These are phyloP conservation scores for Anguilla anguilla DNA, from an alignment of 2,797 vertebrate genomes.

Conservation along the genomic window DNA sequence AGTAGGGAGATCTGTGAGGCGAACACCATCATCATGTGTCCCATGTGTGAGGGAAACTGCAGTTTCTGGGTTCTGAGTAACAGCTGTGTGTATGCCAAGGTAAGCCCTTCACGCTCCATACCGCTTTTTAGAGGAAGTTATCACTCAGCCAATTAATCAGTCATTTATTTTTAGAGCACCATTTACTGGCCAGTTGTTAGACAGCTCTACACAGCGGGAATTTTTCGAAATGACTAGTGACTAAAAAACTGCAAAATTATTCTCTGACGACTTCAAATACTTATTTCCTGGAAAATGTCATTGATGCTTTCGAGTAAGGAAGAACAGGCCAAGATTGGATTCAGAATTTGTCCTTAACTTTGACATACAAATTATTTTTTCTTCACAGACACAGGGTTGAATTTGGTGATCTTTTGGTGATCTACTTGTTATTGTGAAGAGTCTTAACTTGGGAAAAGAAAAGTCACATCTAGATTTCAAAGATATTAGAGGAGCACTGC, in stretches of 20 bases:
- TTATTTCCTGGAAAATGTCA: background rate
- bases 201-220: no score
- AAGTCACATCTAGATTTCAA: no score
- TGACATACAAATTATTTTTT: no score
- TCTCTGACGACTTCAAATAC: background rate
- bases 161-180: no score
- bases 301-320: background rate
- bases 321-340: background rate
- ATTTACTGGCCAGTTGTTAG: no score
- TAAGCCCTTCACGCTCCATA: slow-evolving; percentile 54
- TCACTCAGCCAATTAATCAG: background rate
- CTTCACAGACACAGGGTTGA: no score
- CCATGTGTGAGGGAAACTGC: slow-evolving; percentile 94
- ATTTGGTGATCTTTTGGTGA: no score
- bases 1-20: slow-evolving; percentile 98
- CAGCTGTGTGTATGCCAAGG: slow-evolving; percentile 97
- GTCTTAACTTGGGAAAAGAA: no score
- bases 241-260: no score
- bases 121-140: background rate
- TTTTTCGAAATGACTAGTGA: no score
- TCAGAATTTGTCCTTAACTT: background rate
- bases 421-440: no score
- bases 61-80: slow-evolving; percentile 89
- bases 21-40: slow-evolving; percentile 93
- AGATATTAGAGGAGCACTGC: no score